Evolutionary conservation across 1,140 invertebrate species (phyloP), one percentile per base, ranked within the genome.

Genomic region (Teleogryllus occipitalis): DNA sequence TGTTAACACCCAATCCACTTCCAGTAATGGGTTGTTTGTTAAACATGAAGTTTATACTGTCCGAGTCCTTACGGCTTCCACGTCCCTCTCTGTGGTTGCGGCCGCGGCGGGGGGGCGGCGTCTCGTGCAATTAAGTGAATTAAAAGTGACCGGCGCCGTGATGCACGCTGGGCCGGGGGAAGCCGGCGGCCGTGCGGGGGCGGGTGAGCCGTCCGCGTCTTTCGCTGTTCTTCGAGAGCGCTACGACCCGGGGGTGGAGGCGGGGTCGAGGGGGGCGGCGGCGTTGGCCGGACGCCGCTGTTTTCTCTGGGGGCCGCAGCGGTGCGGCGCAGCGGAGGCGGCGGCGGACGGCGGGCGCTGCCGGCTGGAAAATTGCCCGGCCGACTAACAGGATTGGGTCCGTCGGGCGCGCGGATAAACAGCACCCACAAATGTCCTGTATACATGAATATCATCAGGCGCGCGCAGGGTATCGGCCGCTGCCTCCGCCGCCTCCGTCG

Each of bases 331-430:
- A 39, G 27, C 27, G 27, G 27, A 5, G 5, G 27, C 27, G 27
- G 27, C 27, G 27, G 27, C 27, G 27, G 27, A 39, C 27, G 27
- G 27, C 27, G 27, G 27, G 27, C 54, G 54, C 10, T 10, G 54
- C 54, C 54, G 54, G 10, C 18, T 65, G 54, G 54, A 65, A 65
- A 65, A 65, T 65, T 65, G 54, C 54, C 54, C 0, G 54, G 54
- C 49, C 54, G 54, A 65, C 54, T 65, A 65, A 65, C 54, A 65
- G 54, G 54, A 65, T 65, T 65, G 54, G 54, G 54, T 65, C 54
- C 54, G 54, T 65, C 54, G 54, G 49, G 54, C 18, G 54, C 54
- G 18, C 54, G 54, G 10, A 18, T 10, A 14, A 65, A 65, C 10
- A 10, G 18, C 10, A 10, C 10, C 54, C 54, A 10, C 10, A 10